phyloP scores from a whole-genome alignment of 37 sponge, comb jelly and placozoan genomes.

The Eunapius fragilis region DNA sequence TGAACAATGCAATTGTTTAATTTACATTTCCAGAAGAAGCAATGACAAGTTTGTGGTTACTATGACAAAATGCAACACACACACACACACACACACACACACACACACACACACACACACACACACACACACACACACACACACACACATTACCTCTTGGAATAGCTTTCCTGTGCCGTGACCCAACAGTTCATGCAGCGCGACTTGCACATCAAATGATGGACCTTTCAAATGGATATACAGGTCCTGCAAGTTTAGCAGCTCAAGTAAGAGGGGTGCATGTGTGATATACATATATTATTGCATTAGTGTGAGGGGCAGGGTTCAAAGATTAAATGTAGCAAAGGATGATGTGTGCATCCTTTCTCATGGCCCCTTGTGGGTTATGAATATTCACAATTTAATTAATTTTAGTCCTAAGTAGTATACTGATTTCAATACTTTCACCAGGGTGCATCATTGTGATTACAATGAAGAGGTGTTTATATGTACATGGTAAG shows the following conservation, averaged over 20 bases:
- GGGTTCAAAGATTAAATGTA: not conserved
- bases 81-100: not conserved
- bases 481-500: too few species aligned
- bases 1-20: not conserved
- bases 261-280: too few species aligned
- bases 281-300: not conserved
- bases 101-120: not conserved
- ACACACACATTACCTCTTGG: constrained; percentile 34
- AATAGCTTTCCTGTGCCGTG: constrained; percentile 91
- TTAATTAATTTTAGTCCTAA: not conserved
- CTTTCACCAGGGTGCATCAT: too few species aligned
- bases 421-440: too few species aligned
- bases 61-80: too few species aligned
- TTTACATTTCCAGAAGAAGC: not conserved
- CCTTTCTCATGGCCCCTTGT: not conserved
- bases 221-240: constrained; percentile 51
- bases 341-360: not conserved
- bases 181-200: constrained; percentile 89
- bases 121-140: not conserved
- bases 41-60: not conserved
- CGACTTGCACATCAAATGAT: constrained; percentile 94
- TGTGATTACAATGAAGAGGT: too few species aligned
- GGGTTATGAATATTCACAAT: not conserved
- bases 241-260: constrained; percentile 52
- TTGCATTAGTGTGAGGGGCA: not conserved